Evolutionary conservation across 1,140 invertebrate genomes (phyloP), one percentile per base, ranked within the genome.

Genomic region (Musca domestica): DNA sequence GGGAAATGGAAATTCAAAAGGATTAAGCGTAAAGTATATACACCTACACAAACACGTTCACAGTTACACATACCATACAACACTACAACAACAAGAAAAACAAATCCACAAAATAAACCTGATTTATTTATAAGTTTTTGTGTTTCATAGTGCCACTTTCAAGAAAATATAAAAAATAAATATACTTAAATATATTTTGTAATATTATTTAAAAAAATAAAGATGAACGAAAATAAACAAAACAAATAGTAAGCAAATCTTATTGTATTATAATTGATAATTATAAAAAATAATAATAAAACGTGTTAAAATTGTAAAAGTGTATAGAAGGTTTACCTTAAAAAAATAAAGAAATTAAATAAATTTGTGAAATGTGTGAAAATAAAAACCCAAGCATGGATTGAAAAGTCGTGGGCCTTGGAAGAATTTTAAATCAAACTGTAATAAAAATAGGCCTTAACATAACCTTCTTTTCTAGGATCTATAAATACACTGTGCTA

Each of bases 101-200:
- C 4, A 61, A 61, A 61, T 41, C 34, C 34, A 41, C 34, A 41
- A 56, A 27, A 61, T 61, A 41, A 61, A 61, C 56, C 56, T 61
- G 56, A 61, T 61, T 61, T 61, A 61, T 61, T 61, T 61, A 61
- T 61, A 61, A 61, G 56, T 54, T 27, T 56, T 61, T 61, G 27
- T 17, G 56, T 61, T 61, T 25, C 56, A 61, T 61, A 58, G 56
- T 61, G 56, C 56, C 56, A 61, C 56, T 61, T 61, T 41, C 54
- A 14, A 58, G 17, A 58, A 58, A 58, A 19, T 20, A 41, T 41
- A 6, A 52, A 52, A 52, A 52, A 52, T 7, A 25, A 41, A 41
- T 41, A 41, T 41, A 41, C 10, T 41, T 41, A 41, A 41, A 41
- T 41, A 41, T 41, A 41, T 41, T 41, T 41, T 41, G 34, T 41